These are phyloP conservation scores for Hippocampus zosterae DNA, from an alignment of 2,113 vertebrate genomes.

Conservation along the genomic window DNA sequence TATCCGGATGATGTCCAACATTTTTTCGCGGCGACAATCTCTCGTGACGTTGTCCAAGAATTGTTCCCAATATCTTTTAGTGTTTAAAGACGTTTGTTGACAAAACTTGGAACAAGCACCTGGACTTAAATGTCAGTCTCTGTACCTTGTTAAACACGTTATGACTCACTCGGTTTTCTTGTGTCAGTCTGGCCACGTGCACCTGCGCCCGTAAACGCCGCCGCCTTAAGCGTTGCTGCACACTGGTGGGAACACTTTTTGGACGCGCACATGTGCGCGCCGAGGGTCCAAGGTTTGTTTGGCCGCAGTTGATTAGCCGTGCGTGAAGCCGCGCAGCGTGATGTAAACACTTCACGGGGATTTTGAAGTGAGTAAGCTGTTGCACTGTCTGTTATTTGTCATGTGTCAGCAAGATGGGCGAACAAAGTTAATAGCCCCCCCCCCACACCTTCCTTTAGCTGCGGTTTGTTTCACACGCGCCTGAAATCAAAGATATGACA, in stretches of 20 bases:
- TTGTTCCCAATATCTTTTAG: too few species aligned
- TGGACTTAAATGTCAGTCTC: background rate
- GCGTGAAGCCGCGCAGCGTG: conserved; percentile 9
- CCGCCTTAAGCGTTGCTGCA: conserved; percentile 2
- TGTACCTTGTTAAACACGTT: conserved; percentile 4
- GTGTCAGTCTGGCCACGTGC: conserved; percentile 12
- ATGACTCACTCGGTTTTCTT: conserved; percentile 7
- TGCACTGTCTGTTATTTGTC: background rate
- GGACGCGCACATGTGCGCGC: background rate
- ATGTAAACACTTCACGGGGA: conserved; percentile 10
- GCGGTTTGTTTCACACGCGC: background rate
- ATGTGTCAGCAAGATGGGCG: background rate
- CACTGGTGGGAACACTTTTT: conserved; percentile 20
- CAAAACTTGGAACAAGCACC: background rate
- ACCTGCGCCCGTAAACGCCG: conserved; percentile 43
- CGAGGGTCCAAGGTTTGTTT: background rate
- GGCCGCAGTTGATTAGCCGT: background rate
- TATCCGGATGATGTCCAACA: conserved; percentile 43
- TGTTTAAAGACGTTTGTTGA: background rate
- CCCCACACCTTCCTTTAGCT: background rate
- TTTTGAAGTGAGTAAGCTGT: conserved; percentile 20
- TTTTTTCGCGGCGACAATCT: conserved; percentile 20
- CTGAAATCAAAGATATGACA: background rate
- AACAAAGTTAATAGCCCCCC: background rate
- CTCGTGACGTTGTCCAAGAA: background rate